phyloP scores from a whole-genome alignment of 2,888 invertebrate species.

The Polydrusus cervinus region DNA sequence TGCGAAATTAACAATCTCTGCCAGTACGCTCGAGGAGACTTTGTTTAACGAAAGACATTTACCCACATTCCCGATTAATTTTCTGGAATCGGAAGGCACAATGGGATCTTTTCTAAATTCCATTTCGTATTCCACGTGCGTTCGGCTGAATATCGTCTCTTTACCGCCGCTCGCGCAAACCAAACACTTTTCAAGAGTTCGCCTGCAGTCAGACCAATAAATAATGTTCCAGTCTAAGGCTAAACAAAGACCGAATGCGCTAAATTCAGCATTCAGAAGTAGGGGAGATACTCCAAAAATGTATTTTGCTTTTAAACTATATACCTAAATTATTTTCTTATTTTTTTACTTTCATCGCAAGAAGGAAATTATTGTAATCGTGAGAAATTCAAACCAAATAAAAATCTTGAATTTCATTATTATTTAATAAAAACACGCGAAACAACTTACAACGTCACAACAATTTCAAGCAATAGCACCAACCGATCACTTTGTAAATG shows the following conservation, averaged over 20 bases:
- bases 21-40: not conserved
- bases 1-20: not conserved
- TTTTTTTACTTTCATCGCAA: no score
- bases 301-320: not conserved
- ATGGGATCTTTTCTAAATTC: slow-evolving; percentile 8
- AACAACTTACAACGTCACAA: no score
- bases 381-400: no score
- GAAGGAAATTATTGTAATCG: no score
- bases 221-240: slow-evolving; percentile 19
- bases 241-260: slow-evolving; percentile 18
- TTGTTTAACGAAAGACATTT: slow-evolving; percentile 15
- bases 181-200: slow-evolving; percentile 13
- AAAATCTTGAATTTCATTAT: no score
- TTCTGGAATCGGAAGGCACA: slow-evolving; percentile 13
- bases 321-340: no score
- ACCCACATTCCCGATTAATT: slow-evolving; percentile 12
- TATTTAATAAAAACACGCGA: no score
- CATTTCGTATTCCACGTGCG: slow-evolving; percentile 20
- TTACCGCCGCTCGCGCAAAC: slow-evolving; percentile 15
- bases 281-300: slow-evolving; percentile 17
- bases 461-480: no score
- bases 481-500: no score
- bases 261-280: slow-evolving; percentile 17
- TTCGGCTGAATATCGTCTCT: slow-evolving; percentile 18
- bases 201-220: slow-evolving; percentile 20